These are phyloP conservation scores for Semicossyphus pulcher DNA, from an alignment of 2,113 vertebrate genomes.

Conservation along the genomic window DNA sequence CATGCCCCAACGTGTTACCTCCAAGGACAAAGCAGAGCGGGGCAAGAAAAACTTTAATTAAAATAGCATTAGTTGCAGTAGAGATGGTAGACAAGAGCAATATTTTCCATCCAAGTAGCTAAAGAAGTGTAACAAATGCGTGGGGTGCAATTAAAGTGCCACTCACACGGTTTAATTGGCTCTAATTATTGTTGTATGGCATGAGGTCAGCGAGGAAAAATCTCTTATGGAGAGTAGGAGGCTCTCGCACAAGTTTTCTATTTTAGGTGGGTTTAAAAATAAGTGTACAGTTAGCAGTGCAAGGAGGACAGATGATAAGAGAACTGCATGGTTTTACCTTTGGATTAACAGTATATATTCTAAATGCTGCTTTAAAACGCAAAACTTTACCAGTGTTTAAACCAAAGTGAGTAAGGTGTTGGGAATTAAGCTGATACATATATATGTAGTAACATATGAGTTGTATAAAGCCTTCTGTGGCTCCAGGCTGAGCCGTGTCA, in stretches of 20 bases:
- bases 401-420: too few species aligned
- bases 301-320: too few species aligned
- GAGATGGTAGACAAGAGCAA: conserved; percentile 57
- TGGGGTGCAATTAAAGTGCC: conserved; percentile 55
- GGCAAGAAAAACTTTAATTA: conserved; percentile 65
- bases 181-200: conserved; percentile 58
- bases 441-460: too few species aligned
- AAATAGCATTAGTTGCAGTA: conserved; percentile 60
- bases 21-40: conserved; percentile 35
- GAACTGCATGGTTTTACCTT: too few species aligned
- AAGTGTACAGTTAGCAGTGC: too few species aligned
- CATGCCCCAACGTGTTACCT: conserved; percentile 42
- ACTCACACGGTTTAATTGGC: conserved; percentile 54
- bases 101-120: conserved; percentile 51
- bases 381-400: too few species aligned
- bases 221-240: background rate
- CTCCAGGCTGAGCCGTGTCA: too few species aligned
- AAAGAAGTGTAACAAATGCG: conserved; percentile 60
- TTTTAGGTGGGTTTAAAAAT: background rate
- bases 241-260: background rate
- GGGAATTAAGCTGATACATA: too few species aligned
- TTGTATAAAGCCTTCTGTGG: too few species aligned
- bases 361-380: too few species aligned
- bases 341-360: too few species aligned
- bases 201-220: conserved; percentile 49